Evolutionary conservation across 2,888 invertebrate species (phyloP), one percentile per base, ranked within the genome.

Genomic region (Hetaerina titia): DNA sequence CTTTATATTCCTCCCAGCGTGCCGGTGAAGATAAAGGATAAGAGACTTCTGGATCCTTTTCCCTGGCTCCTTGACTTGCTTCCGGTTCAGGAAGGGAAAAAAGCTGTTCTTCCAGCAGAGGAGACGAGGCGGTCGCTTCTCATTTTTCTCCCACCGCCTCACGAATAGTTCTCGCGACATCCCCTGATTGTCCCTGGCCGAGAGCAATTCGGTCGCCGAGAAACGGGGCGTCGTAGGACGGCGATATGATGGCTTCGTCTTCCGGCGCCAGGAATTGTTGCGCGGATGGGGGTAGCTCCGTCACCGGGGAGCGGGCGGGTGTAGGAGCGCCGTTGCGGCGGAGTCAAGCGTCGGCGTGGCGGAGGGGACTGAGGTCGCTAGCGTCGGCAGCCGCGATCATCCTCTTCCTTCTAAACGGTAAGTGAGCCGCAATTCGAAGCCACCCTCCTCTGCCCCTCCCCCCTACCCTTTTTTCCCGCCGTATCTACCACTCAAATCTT

Each of bases 391-490:
- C 31, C 81, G 81, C 81, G 81, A 81, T 81, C 9, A 81, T 81
- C 81, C 81, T 81, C 81, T 31, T 81, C 81, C 31, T 81, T 31
- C 81, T 81, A 81, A 81, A 81, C 81, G 81, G 81, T 81, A 81
- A 81, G 81, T 81, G 81, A 15, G 81, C 81, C 81, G 81, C 81
- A 31, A 25, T 81, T 81, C 31, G 25, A 45, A 25, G 31, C 31
- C 81, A 15, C 25, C 31, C 81, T 81, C 81, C 81, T 6, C 31
- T 7, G 31, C 81, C 25, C 31, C 81, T 8, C 69, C 17, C 60
- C 60, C 60, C 60, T 60, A 4, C 2, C 60, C 60, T 5, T 17
- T 17, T 17, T 15, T 5, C 13, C 60, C 60, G 60, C 11, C 13
- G 25, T 81, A 81, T 81, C 81, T 81, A 31, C 81, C 25, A 31